Evolutionary conservation across 2,888 invertebrate species (phyloP).

Genomic region (Pachliopta kotzebuea): DNA sequence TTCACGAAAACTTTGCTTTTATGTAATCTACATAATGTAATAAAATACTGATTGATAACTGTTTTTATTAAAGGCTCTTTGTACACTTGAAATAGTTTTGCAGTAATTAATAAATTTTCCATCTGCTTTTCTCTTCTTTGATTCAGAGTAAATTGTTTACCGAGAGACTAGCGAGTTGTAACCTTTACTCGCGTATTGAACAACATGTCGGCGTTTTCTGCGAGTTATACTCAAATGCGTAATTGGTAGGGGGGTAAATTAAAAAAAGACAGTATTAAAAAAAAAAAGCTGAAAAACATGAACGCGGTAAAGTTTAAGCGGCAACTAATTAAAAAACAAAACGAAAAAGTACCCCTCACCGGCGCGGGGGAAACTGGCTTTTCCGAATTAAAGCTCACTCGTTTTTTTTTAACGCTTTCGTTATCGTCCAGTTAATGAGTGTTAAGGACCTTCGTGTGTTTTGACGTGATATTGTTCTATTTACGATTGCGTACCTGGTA

Average conservation of each 20-base stretch:
- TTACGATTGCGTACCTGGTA: constrained; percentile 38
- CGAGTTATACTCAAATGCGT: constrained; percentile 41
- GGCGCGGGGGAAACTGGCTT: constrained; percentile 58
- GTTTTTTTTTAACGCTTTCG: constrained; percentile 65
- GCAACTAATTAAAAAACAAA: constrained; percentile 74
- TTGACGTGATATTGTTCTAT: constrained; percentile 43
- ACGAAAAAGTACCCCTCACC: constrained; percentile 57
- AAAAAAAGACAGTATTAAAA: constrained; percentile 46
- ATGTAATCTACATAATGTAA: too few species aligned
- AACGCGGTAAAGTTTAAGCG: constrained; percentile 66
- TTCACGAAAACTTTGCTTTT: too few species aligned
- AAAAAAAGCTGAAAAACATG: constrained; percentile 46
- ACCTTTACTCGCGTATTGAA: constrained; percentile 33
- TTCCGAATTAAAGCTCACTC: constrained; percentile 59
- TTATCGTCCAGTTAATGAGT: constrained; percentile 71
- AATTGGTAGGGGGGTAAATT: constrained; percentile 42
- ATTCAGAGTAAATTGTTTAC: not conserved
- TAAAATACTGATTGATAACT: not conserved
- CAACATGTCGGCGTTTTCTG: constrained; percentile 40
- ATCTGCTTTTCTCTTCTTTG: not conserved
- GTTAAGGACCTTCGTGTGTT: constrained; percentile 62
- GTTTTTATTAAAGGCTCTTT: too few species aligned
- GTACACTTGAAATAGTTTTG: not conserved
- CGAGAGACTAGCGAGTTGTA: constrained; percentile 1
- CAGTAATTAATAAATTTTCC: not conserved